Conservation (phyloP, 2,797 vertebrate genomes). For the Smutsia temminckii region DNA sequence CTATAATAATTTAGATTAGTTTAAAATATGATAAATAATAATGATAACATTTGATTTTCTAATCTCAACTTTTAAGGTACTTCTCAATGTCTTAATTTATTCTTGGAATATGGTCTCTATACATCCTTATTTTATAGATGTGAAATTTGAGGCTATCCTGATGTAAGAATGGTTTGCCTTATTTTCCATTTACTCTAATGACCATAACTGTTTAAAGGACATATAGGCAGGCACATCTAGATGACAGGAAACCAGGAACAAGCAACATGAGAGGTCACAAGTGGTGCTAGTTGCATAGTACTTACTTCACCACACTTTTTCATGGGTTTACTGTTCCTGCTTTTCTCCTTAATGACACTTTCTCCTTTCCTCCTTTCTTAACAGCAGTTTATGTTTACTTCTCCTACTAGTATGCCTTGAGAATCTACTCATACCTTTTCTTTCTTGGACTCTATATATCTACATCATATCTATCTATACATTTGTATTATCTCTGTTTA, state of each 20-base stretch:
- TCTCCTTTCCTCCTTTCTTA: neutral
- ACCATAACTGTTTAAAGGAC: neutral
- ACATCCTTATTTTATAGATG: neutral
- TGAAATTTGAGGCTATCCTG: neutral
- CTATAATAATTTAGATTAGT: neutral
- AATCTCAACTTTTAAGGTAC: neutral
- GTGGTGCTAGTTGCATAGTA: neutral
- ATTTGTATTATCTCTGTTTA: neutral
- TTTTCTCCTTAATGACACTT: neutral
- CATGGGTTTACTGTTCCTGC: neutral
- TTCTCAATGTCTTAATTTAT: neutral
- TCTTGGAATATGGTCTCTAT: neutral
- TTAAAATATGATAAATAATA: neutral
- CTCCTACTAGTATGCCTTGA: neutral
- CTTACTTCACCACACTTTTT: neutral
- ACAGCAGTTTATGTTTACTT: neutral
- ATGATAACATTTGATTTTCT: neutral
- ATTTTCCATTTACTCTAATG: neutral
- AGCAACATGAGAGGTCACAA: neutral
- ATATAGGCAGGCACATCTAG: neutral
- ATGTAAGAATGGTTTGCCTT: neutral
- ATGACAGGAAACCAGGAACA: neutral
- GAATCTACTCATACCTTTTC: neutral
- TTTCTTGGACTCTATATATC: neutral
- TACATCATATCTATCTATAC: neutral